Evolutionary conservation across 1,140 invertebrate genomes (phyloP).

Genomic region (Muscidifurax raptorellus): DNA sequence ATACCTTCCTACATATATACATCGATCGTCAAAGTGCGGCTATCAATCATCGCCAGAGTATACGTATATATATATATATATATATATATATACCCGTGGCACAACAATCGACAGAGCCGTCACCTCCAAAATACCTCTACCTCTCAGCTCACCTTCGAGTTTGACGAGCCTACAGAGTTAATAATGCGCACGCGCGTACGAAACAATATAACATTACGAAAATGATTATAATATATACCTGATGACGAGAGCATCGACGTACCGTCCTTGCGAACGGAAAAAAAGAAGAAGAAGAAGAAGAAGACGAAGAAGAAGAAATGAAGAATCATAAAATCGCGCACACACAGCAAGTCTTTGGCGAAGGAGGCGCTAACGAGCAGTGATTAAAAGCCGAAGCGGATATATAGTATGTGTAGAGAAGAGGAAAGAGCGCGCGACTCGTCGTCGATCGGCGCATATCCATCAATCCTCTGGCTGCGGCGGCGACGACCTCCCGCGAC

Average conservation of each 20-base stretch:
- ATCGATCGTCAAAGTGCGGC: neutral
- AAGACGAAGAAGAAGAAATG: neutral
- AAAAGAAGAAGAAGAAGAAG: neutral
- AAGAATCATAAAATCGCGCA: no score
- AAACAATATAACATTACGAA: no score
- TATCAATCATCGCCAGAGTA: conserved; percentile 15
- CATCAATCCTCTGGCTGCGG: conserved; percentile 68
- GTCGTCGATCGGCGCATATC: conserved; percentile 56
- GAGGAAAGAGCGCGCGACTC: conserved; percentile 36
- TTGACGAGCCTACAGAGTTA: neutral
- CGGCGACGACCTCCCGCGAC: conserved; percentile 69
- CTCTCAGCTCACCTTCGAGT: neutral
- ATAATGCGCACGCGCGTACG: no score
- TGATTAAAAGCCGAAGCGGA: conserved; percentile 60
- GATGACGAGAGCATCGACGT: no score
- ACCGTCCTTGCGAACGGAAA: no score
- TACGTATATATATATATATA: no score
- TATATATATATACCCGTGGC: no score
- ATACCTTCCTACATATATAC: neutral
- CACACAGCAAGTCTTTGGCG: neutral
- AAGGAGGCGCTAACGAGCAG: conserved; percentile 67
- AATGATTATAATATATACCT: no score
- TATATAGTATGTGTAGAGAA: conserved; percentile 45
- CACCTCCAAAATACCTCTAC: neutral
- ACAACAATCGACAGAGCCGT: conserved; percentile 1